Conservation (phyloP, 1,140 invertebrate species). For the Sitobion miscanthi region DNA sequence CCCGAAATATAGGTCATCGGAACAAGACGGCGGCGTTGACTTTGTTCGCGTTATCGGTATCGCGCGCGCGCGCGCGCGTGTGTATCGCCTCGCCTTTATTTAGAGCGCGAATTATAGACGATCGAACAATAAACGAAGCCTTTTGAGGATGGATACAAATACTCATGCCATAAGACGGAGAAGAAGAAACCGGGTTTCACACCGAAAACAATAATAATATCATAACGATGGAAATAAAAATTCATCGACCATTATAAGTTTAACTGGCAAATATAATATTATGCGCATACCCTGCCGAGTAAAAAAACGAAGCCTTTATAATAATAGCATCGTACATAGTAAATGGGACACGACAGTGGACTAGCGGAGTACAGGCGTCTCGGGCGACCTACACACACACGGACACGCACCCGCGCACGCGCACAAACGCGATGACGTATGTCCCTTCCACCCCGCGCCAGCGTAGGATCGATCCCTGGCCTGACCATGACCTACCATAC, state of each 20-base stretch:
- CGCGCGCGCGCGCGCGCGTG: background rate
- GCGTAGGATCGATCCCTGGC: slow-evolving; percentile 27
- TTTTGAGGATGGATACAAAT: background rate
- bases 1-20: background rate
- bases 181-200: background rate
- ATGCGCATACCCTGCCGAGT: background rate
- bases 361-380: background rate
- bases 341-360: background rate
- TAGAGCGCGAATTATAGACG: background rate
- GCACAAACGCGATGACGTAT: background rate
- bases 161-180: background rate
- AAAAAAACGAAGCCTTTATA: background rate
- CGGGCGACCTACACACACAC: background rate
- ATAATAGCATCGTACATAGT: background rate
- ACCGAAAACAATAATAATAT: background rate
- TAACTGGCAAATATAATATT: slow-evolving; percentile 1
- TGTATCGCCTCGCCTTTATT: background rate
- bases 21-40: background rate
- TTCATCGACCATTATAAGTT: background rate
- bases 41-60: background rate
- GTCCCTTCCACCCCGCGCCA: background rate
- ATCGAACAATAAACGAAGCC: background rate
- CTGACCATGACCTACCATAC: slow-evolving; percentile 52
- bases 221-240: background rate
- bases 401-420: background rate